Base-by-base conservation (phyloP, 2,113 vertebrate species). In the Ammodytes marinus region DNA sequence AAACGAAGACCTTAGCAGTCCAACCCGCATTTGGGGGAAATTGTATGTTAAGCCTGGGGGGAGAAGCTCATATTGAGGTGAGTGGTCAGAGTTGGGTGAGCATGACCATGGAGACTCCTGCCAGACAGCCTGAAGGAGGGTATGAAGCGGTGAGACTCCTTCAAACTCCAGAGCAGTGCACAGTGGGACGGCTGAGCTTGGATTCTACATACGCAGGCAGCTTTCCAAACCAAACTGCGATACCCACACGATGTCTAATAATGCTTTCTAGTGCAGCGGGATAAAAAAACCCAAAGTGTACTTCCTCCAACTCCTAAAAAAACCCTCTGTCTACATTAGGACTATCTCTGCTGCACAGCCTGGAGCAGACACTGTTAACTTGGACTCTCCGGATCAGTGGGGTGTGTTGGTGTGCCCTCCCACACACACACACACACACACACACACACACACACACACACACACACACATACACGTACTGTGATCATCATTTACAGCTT, bases 171-270 rank as follows among this genome's bases (percentile, higher is more conserved):
- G 71, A 74, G 45, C 37, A 13, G 10, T 80, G 69, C 59, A 77
- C 69, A 42, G 61, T 8, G 54, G 27, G 37, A 79, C 15, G 10
- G 69, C 69, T 74, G 57, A 68, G 74, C 71, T 87, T 68, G 77
- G 61, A 47, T 68, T 84, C 70, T 19, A 47, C 43, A 45, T 46
- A 64, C 4, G 71, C 63, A 72, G 83, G 79, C 67, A 60, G 61
- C 43, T 73, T 69, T 83, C 76, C 69, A 80, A 77, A 80, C 80
- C 70, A 67, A 60, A 77, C 83, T 88, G 87, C 58, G 77, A 83
- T 82, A 19, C 82, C 78, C 74, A 81, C 74, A 81, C 79, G 4
- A 79, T 74, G 83, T 86, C 77, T 53, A 83, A 80, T 83, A 83
- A 71, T 15, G 13, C 64, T 74, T 57, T 86, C 64, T 80, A 72